These are phyloP conservation scores for Climacteris rufus DNA, from an alignment of 2,113 vertebrate species.

Conservation along the genomic window DNA sequence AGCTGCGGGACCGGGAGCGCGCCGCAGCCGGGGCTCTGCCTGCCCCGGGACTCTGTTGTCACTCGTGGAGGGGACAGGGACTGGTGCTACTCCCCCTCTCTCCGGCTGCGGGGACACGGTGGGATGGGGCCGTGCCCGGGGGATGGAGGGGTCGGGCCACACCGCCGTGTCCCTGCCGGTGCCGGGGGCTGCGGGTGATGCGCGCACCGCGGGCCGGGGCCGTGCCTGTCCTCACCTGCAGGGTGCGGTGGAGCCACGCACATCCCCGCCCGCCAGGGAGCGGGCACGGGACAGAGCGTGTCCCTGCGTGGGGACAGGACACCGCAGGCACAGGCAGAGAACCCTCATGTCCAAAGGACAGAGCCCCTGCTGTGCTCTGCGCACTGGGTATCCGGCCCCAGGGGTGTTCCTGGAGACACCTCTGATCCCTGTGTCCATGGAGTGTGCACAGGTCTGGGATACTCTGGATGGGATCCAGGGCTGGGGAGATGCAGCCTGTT, in stretches of 20 bases:
- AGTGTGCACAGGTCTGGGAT: fast-evolving
- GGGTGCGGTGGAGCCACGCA: not conserved
- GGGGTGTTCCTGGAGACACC: not conserved
- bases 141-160: not conserved
- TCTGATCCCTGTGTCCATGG: fast-evolving
- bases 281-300: fast-evolving
- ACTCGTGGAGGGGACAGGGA: not conserved
- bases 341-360: fast-evolving
- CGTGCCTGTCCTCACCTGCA: not conserved
- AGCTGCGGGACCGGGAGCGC: not conserved
- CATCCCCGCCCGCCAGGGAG: not conserved
- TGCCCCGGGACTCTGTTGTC: not conserved
- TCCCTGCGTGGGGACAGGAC: not conserved
- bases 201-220: not conserved
- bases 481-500: not conserved
- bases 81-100: fast-evolving
- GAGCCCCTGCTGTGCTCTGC: not conserved
- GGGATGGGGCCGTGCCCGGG: not conserved
- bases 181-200: fast-evolving
- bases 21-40: fast-evolving
- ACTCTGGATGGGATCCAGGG: not conserved
- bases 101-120: fast-evolving
- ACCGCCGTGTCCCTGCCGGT: fast-evolving
- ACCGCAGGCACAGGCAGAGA: not conserved
- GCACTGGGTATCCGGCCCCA: not conserved